A percentile compares a stretch with the other conserved stretches of the same genome.
phyloP scores from a whole-genome alignment of 2,113 vertebrate species.

The Ascaphus truei region DNA sequence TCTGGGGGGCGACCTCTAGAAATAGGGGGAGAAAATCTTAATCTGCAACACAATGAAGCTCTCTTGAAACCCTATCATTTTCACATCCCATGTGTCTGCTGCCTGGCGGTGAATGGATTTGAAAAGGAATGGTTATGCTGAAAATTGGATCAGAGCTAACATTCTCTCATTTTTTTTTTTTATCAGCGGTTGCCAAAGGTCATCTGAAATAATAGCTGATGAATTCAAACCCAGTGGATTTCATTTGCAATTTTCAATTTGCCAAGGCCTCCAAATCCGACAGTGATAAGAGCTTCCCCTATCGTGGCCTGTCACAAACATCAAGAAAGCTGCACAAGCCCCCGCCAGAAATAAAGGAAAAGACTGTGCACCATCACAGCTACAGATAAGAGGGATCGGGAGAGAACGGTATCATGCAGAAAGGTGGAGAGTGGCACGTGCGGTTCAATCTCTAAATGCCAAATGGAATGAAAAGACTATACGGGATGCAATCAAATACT shows the following conservation, averaged over 20 bases:
- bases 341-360: slow-evolving; percentile 75
- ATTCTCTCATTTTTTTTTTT: slow-evolving; percentile 95
- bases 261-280: slow-evolving; percentile 85
- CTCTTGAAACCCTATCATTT: slow-evolving; percentile 99
- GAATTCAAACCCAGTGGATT: slow-evolving; percentile 93
- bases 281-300: slow-evolving; percentile 90
- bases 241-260: slow-evolving; percentile 98
- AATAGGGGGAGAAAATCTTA: slow-evolving; percentile 97
- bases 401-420: slow-evolving; percentile 62
- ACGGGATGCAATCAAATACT: slow-evolving; percentile 68
- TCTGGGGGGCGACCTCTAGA: slow-evolving; percentile 85
- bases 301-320: slow-evolving; percentile 92
- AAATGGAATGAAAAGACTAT: slow-evolving; percentile 71
- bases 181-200: slow-evolving; percentile 95
- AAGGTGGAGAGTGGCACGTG: slow-evolving; percentile 69
- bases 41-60: slow-evolving; percentile 96
- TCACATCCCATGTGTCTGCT: slow-evolving; percentile 87
- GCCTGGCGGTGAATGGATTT: slow-evolving; percentile 90
- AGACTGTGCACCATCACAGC: slow-evolving; percentile 73
- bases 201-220: slow-evolving; percentile 96
- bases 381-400: slow-evolving; percentile 78
- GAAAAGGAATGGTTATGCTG: slow-evolving; percentile 90
- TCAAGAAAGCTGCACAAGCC: slow-evolving; percentile 81
- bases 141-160: slow-evolving; percentile 96
- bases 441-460: slow-evolving; percentile 76